A percentile compares a stretch with the other conserved stretches of the same genome.
Conservation (phyloP, 1,140 invertebrate genomes). For the Drosophila kurseongensis region DNA sequence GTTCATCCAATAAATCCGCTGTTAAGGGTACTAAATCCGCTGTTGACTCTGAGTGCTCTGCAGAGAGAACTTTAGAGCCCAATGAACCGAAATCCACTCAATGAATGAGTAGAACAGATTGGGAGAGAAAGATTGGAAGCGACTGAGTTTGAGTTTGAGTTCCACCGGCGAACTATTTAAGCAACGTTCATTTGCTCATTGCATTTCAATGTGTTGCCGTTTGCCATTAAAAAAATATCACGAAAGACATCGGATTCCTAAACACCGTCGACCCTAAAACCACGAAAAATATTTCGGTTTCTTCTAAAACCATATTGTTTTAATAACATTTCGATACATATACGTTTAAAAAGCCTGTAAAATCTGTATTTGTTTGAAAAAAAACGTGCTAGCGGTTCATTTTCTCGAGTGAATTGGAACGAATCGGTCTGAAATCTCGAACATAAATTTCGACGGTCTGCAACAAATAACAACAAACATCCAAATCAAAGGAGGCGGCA, state of each 20-base stretch:
- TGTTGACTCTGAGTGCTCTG: slow-evolving; percentile 12
- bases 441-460: slow-evolving; percentile 12
- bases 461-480: neutral
- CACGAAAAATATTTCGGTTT: slow-evolving; percentile 2
- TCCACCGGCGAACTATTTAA: slow-evolving; percentile 39
- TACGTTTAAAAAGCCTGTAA: neutral
- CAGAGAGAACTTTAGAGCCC: slow-evolving; percentile 30
- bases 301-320: neutral
- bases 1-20: neutral
- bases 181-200: slow-evolving; percentile 33
- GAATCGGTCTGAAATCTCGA: neutral
- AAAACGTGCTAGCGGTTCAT: slow-evolving; percentile 19
- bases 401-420: slow-evolving; percentile 10
- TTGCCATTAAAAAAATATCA: slow-evolving; percentile 33
- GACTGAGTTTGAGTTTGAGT: slow-evolving; percentile 20
- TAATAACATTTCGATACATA: slow-evolving; percentile 1
- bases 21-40: slow-evolving; percentile 4
- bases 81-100: slow-evolving; percentile 5
- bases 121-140: slow-evolving; percentile 38
- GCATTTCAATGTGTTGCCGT: slow-evolving; percentile 36
- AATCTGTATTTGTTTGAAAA: slow-evolving; percentile 1
- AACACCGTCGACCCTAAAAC: neutral
- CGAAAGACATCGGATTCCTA: slow-evolving; percentile 6
- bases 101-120: slow-evolving; percentile 26
- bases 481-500: slow-evolving; percentile 15